Percentiles rank a stretch among this genome's conserved stretches.
phyloP scores from a whole-genome alignment of 2,113 vertebrate genomes.

The Anoura caudifer region DNA sequence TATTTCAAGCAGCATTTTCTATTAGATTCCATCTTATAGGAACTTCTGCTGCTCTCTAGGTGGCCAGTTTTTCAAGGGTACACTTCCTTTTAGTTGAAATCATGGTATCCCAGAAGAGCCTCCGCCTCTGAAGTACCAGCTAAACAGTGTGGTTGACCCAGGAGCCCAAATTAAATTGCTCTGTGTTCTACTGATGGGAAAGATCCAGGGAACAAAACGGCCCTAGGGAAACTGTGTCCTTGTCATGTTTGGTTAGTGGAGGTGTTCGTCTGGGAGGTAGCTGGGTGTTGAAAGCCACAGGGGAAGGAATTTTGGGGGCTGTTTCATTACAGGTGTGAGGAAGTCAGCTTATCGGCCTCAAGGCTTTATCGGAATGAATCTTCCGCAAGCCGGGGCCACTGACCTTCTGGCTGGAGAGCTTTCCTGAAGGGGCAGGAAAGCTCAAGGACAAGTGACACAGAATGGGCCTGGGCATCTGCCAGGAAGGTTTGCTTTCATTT shows the following conservation, averaged over 20 bases:
- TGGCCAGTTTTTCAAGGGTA: slow-evolving; percentile 68
- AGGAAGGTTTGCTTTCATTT: not conserved
- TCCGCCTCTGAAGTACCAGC: not conserved
- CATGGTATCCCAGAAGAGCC: slow-evolving; percentile 24
- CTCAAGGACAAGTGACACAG: not conserved
- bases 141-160: not conserved
- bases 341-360: slow-evolving; percentile 73
- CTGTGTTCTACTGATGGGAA: slow-evolving; percentile 11
- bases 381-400: slow-evolving; percentile 4
- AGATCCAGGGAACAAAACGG: slow-evolving; percentile 60
- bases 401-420: slow-evolving; percentile 45
- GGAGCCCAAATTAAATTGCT: slow-evolving; percentile 1
- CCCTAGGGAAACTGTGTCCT: slow-evolving; percentile 65
- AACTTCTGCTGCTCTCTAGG: slow-evolving; percentile 53
- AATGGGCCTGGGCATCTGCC: not conserved
- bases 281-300: slow-evolving; percentile 40
- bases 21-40: slow-evolving; percentile 61
- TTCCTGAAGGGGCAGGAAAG: slow-evolving; percentile 27
- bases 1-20: slow-evolving; percentile 76
- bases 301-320: slow-evolving; percentile 66
- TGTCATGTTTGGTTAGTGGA: slow-evolving; percentile 43
- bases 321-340: slow-evolving; percentile 68
- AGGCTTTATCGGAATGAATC: slow-evolving; percentile 31
- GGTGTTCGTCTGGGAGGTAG: slow-evolving; percentile 55
- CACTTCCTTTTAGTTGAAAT: slow-evolving; percentile 63